Evolutionary conservation across 1,140 invertebrate species (phyloP), one percentile per base, ranked within the genome.

Genomic region (Aphaenogaster floridana): DNA sequence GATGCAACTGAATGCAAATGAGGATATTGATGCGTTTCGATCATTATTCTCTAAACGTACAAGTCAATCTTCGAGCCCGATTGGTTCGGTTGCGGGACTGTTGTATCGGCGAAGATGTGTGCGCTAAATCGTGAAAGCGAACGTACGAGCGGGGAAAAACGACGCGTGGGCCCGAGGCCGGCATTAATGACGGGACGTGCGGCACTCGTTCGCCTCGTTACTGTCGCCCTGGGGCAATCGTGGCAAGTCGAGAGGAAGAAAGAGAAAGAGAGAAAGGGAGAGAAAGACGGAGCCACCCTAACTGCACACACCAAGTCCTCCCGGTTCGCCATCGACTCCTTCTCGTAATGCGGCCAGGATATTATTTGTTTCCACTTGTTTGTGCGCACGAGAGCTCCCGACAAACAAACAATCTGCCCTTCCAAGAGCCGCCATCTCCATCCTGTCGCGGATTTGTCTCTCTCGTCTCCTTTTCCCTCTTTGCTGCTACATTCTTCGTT

Each of bases 301-400:
- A 66, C 48, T 54, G 54, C 71, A 64, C 71, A 64, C 66, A 71
- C 87, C 90, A 48, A 86, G 66, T 84, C 69, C 88, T 86, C 36
- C 34, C 71, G 45, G 59, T 45, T 72, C 63, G 74, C 71, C 84
- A 76, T 88, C 64, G 84, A 83, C 87, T 88, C 77, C 88, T 86
- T 88, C 85, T 86, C 92, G 88, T 93, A 92, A 92, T 92, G 92
- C 92, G 93, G 89, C 80, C 93, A 93, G 93, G 94, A 95, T 95
- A 94, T 95, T 95, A 94, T 95, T 95, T 95, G 94, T 95, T 95
- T 94, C 92, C 93, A 93, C 93, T 94, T 94, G 93, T 95, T 94
- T 94, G 93, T 93, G 92, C 92, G 89, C 92, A 83, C 89, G 88
- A 88, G 91, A 91, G 91, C 92, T 92, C 92, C 91, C 91, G 93